phyloP scores from a whole-genome alignment of 2,797 vertebrate genomes.

The Avahi laniger region DNA sequence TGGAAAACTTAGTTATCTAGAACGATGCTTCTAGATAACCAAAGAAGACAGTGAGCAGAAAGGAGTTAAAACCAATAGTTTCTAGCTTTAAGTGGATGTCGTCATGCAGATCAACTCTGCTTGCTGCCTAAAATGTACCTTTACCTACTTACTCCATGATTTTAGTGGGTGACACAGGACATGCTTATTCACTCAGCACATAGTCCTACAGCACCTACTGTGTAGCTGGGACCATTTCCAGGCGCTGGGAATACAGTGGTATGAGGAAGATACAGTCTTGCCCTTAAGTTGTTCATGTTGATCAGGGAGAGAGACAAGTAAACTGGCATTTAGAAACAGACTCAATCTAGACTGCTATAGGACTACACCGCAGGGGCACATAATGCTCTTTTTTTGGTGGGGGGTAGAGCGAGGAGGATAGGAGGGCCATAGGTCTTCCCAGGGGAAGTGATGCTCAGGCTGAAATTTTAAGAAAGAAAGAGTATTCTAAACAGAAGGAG shows the following conservation, averaged over 20 bases:
- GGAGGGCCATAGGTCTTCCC: background rate
- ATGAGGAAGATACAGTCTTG: background rate
- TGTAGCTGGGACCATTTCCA: background rate
- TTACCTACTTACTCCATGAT: background rate
- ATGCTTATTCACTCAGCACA: background rate
- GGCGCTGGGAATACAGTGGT: background rate
- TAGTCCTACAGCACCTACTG: background rate
- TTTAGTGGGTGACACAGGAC: background rate
- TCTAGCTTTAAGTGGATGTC: background rate
- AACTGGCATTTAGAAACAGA: background rate
- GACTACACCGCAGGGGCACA: background rate
- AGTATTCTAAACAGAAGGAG: constrained; percentile 14
- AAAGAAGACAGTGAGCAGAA: background rate
- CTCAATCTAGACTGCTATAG: background rate
- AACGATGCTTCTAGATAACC: background rate
- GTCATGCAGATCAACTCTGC: background rate
- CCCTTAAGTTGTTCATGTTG: background rate
- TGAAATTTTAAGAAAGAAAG: background rate
- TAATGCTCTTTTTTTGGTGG: background rate
- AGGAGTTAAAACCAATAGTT: background rate
- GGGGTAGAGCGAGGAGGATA: no score
- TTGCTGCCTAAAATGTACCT: background rate
- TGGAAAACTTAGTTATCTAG: background rate
- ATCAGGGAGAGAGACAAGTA: background rate
- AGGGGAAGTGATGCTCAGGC: background rate